Evolutionary conservation across 2,888 invertebrate species (phyloP).

Genomic region (Lepidocyrtoides sp.): DNA sequence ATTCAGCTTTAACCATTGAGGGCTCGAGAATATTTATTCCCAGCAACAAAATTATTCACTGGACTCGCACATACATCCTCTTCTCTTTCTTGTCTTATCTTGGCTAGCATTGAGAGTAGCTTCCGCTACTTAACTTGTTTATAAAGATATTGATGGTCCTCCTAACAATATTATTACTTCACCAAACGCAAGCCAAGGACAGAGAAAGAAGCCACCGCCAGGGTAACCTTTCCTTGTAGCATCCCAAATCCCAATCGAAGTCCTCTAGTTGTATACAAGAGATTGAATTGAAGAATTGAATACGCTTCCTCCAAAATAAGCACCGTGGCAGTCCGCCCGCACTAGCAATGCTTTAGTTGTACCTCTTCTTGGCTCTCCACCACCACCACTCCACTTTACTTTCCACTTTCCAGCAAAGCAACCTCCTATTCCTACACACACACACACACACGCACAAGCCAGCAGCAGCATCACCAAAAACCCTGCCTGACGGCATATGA

Average conservation of each 20-base stretch:
- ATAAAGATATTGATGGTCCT: not conserved
- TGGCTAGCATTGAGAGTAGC: not conserved
- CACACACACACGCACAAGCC: not conserved
- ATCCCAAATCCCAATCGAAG: not conserved
- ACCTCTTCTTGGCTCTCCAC: not conserved
- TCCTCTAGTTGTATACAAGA: not conserved
- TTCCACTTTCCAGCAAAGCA: not conserved
- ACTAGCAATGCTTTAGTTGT: not conserved
- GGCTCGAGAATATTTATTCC: not conserved
- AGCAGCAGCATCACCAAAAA: not conserved
- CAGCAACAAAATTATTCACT: not conserved
- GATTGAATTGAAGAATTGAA: no score
- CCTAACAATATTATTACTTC: not conserved
- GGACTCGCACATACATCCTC: not conserved
- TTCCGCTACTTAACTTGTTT: not conserved
- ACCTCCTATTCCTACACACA: not conserved
- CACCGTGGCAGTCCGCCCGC: not conserved
- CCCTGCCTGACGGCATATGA: no score
- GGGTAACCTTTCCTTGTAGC: conserved; percentile 25
- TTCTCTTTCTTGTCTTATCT: no score
- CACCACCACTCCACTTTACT: not conserved
- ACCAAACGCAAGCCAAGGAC: conserved; percentile 10
- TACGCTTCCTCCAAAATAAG: not conserved
- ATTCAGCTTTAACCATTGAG: not conserved
- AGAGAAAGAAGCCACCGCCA: conserved; percentile 35